phyloP scores from a whole-genome alignment of 2,113 vertebrate species.

The Equus quagga region DNA sequence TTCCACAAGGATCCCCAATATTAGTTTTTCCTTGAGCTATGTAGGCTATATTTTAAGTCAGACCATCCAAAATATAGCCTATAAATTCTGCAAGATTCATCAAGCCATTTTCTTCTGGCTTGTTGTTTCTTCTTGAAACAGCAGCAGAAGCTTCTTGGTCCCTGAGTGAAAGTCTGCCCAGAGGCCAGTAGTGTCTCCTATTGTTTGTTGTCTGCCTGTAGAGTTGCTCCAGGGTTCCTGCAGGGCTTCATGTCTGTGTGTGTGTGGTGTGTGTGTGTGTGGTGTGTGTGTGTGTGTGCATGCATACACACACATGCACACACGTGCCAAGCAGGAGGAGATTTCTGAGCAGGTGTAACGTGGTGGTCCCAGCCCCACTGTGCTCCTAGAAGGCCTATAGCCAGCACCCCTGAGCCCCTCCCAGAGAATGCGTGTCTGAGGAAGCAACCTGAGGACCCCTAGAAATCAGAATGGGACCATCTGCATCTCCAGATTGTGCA shows the following conservation, averaged over 20 bases:
- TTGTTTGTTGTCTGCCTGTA: too few species aligned
- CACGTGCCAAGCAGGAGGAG: not conserved
- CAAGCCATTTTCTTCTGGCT: not conserved
- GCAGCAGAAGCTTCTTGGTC: not conserved
- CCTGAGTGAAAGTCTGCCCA: not conserved
- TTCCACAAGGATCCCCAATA: not conserved
- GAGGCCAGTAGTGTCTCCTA: not conserved
- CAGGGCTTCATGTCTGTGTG: not conserved
- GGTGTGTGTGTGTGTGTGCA: not conserved
- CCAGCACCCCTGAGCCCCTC: not conserved
- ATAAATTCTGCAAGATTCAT: not conserved
- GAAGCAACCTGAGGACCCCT: not conserved
- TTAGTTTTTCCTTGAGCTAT: not conserved
- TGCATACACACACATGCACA: too few species aligned
- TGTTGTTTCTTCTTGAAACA: too few species aligned
- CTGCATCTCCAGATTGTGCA: not conserved
- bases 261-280: not conserved
- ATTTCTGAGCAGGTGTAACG: not conserved
- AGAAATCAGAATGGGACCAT: not conserved
- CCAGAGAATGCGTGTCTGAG: not conserved
- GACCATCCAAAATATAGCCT: not conserved
- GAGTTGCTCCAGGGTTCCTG: not conserved
- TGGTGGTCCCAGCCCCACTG: accelerated
- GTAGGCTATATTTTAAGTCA: not conserved
- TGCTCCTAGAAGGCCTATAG: not conserved